phyloP scores from a whole-genome alignment of 1,140 invertebrate genomes.

The Lasaia peninsularis region DNA sequence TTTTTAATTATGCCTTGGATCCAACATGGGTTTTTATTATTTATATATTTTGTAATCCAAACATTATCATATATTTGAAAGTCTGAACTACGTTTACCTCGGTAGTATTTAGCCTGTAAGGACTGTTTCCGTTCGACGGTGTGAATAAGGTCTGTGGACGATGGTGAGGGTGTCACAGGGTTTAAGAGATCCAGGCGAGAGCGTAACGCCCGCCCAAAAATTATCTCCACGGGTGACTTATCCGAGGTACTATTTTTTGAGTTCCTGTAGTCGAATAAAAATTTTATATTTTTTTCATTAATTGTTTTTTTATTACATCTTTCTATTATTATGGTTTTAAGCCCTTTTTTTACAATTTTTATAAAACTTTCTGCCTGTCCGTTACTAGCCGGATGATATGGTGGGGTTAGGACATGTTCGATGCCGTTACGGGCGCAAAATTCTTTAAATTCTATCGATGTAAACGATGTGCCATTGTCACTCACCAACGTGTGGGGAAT shows the following conservation, averaged over 20 bases:
- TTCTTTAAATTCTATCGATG: constrained; percentile 19
- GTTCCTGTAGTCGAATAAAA: constrained; percentile 29
- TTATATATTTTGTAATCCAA: too few relatives aligned
- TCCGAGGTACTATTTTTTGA: constrained; percentile 24
- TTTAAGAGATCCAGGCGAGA: constrained; percentile 27
- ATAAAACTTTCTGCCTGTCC: constrained; percentile 28
- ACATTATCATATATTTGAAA: too few relatives aligned
- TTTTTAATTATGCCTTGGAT: too few relatives aligned
- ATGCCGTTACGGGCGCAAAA: constrained; percentile 28
- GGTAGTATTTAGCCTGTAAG: too few relatives aligned
- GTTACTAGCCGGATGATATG: constrained; percentile 27
- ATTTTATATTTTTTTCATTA: constrained; percentile 24
- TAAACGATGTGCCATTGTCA: constrained; percentile 26
- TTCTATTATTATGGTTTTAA: constrained; percentile 22
- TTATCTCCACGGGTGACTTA: constrained; percentile 22
- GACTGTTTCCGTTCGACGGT: too few relatives aligned
- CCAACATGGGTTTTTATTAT: too few relatives aligned
- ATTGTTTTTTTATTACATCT: constrained; percentile 8
- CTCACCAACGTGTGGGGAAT: constrained; percentile 25
- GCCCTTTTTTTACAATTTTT: constrained; percentile 28
- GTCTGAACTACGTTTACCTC: too few relatives aligned
- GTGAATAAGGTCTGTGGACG: neutral
- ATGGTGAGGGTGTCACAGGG: neutral
- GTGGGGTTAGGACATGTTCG: constrained; percentile 24
- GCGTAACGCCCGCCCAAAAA: constrained; percentile 26